phyloP scores from a whole-genome alignment of 2,113 vertebrate genomes.

The Chaetodon auriga region DNA sequence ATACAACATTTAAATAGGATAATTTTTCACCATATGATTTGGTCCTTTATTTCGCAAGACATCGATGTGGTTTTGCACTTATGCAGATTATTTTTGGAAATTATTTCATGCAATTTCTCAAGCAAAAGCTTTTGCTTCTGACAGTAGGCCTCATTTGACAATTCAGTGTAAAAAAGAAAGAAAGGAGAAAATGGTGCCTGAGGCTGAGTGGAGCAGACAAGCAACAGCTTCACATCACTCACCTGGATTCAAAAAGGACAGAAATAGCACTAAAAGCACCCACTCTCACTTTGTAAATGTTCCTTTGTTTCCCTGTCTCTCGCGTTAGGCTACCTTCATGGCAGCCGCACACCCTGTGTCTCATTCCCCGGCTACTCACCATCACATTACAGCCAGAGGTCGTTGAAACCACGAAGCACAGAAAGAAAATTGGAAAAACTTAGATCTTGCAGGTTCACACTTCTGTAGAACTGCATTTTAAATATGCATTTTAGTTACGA shows the following conservation, averaged over 20 bases:
- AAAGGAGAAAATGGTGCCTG: constrained; percentile 67
- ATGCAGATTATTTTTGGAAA: constrained; percentile 61
- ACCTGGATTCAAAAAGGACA: constrained; percentile 82
- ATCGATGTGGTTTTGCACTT: constrained; percentile 51
- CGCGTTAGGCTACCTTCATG: constrained; percentile 58
- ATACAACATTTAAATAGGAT: constrained; percentile 39
- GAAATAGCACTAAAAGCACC: constrained; percentile 85
- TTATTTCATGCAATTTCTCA: constrained; percentile 61
- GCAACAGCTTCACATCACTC: constrained; percentile 80
- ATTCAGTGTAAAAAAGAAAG: constrained; percentile 53
- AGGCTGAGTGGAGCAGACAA: constrained; percentile 82
- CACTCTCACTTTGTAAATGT: constrained; percentile 80
- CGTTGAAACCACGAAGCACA: constrained; percentile 19
- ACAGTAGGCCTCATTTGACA: constrained; percentile 67
- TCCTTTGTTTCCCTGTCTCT: constrained; percentile 76
- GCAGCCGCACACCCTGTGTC: constrained; percentile 39
- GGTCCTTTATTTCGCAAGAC: constrained; percentile 41
- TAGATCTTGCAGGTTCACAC: not conserved
- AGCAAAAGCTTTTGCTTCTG: constrained; percentile 57
- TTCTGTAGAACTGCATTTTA: not conserved
- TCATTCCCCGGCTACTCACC: constrained; percentile 50
- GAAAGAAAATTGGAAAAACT: constrained; percentile 2
- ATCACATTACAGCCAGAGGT: constrained; percentile 47
- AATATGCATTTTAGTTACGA: not conserved
- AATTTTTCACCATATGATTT: constrained; percentile 43